These are phyloP conservation scores for Eustalomyia histrio DNA, from an alignment of 2,888 invertebrate genomes.

Conservation along the genomic window DNA sequence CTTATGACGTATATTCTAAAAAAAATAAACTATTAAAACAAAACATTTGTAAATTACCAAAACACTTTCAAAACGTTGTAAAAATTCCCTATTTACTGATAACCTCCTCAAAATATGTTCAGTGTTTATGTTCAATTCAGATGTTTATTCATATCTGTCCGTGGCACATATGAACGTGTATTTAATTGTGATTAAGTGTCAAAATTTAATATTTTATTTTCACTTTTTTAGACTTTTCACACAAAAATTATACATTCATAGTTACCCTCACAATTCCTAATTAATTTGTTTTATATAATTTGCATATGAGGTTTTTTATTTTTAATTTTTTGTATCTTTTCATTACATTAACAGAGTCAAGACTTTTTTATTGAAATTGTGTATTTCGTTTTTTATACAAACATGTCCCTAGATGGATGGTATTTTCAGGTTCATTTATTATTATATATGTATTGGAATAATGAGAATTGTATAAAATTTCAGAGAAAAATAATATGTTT, in stretches of 20 bases:
- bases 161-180: not conserved
- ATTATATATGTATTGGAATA: slow-evolving; percentile 11
- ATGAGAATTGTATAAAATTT: slow-evolving; percentile 2
- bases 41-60: slow-evolving; percentile 19
- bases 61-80: slow-evolving; percentile 3
- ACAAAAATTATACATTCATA: not conserved
- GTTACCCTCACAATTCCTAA: slow-evolving; percentile 50
- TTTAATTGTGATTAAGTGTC: not conserved
- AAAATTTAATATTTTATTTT: slow-evolving; percentile 3
- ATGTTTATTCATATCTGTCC: not conserved
- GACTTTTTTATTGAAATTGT: slow-evolving; percentile 23
- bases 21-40: not conserved
- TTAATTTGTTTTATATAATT: slow-evolving; percentile 15
- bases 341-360: slow-evolving; percentile 25
- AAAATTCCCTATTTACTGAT: slow-evolving; percentile 42
- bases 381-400: slow-evolving; percentile 14
- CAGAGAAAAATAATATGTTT: not conserved
- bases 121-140: slow-evolving; percentile 10
- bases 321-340: slow-evolving; percentile 9
- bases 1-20: not conserved
- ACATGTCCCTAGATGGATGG: slow-evolving; percentile 22
- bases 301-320: slow-evolving; percentile 45
- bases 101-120: slow-evolving; percentile 42
- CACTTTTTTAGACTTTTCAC: slow-evolving; percentile 18
- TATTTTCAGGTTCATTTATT: slow-evolving; percentile 50